Conservation (phyloP, 2,888 invertebrate genomes). For the Sipha maydis region DNA sequence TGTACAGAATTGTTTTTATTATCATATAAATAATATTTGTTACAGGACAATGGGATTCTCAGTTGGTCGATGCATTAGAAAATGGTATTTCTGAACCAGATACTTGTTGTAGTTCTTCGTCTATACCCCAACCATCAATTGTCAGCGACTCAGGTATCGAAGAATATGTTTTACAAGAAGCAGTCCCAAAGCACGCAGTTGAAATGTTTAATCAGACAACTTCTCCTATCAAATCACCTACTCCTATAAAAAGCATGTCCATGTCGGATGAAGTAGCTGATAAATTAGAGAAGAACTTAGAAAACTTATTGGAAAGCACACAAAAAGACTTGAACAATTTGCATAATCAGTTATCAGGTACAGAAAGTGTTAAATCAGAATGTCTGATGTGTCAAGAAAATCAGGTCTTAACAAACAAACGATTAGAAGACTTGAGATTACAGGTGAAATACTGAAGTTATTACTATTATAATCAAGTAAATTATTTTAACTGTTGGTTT, state of each 20-base stretch:
- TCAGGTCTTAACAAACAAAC: conserved; percentile 47
- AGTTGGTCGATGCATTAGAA: conserved; percentile 69
- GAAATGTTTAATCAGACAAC: conserved; percentile 67
- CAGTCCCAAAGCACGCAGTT: conserved; percentile 73
- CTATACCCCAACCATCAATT: conserved; percentile 64
- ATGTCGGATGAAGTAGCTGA: conserved; percentile 15
- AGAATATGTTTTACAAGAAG: conserved; percentile 73
- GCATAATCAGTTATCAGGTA: conserved; percentile 42
- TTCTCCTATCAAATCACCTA: conserved; percentile 45
- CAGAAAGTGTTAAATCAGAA: conserved; percentile 50
- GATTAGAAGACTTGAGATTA: conserved; percentile 50
- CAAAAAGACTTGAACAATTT: conserved; percentile 54
- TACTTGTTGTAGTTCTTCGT: conserved; percentile 66
- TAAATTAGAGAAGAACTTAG: conserved; percentile 47
- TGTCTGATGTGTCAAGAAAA: conserved; percentile 51
- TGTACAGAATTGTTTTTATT: not conserved
- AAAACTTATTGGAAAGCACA: conserved; percentile 54
- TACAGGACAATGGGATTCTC: conserved; percentile 74
- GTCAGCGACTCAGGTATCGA: conserved; percentile 68
- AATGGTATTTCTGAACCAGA: conserved; percentile 69
- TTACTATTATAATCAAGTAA: not conserved
- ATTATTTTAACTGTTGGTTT: conserved; percentile 65
- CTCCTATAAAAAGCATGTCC: not conserved
- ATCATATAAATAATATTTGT: not conserved
- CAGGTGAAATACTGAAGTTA: conserved; percentile 11